Evolutionary conservation across 1,140 invertebrate species (phyloP), one percentile per base, ranked within the genome.

Genomic region (Papilio polyxenes): DNA sequence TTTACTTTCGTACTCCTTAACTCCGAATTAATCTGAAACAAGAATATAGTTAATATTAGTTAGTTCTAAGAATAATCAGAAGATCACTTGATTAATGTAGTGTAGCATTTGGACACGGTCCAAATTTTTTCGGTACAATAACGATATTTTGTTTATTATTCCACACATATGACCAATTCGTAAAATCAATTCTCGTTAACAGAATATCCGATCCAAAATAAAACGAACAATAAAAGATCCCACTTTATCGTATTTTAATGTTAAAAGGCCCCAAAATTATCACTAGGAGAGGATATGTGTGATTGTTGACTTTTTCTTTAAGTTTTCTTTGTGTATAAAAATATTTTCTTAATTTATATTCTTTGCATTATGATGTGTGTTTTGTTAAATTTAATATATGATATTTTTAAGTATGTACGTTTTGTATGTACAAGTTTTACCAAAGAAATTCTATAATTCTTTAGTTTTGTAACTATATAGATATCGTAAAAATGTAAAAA

Each of bases 141-240:
- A 13, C 3, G 65, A 37, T 37, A 15, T 72, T 72, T 65, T 72
- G 13, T 15, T 72, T 72, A 72, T 37, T 72, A 72, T 72, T 72
- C 65, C 7, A 72, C 11, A 15, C 65, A 37, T 31, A 72, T 37
- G 65, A 72, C 65, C 65, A 72, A 31, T 72, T 72, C 31, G 65
- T 72, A 2, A 37, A 72, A 40, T 72, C 31, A 72, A 37, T 72
- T 72, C 31, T 37, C 31, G 65, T 11, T 72, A 72, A 72, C 65
- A 72, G 10, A 37, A 72, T 72, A 15, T 72, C 65, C 65, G 65
- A 72, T 72, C 3, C 65, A 31, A 37, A 72, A 15, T 65, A 65
- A 72, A 72, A 72, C 11, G 23, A 15, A 72, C 65, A 72, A 72
- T 37, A 69, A 37, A 23, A 69, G 65, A 37, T 31, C 10, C 23